Conservation (phyloP, 1,140 invertebrate species). For the Sinonovacula constricta region DNA sequence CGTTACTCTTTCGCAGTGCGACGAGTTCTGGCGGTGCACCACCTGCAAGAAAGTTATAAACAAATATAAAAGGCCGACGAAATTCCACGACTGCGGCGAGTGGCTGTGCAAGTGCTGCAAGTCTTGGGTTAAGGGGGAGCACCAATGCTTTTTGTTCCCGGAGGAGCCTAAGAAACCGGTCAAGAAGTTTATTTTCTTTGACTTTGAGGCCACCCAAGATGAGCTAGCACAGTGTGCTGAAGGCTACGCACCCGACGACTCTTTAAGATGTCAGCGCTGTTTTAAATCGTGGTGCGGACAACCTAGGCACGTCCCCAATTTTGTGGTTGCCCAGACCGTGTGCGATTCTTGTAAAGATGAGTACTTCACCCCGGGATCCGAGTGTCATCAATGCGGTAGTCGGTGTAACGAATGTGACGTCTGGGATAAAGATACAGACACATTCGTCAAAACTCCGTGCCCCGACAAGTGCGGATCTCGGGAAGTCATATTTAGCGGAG, state of each 20-base stretch:
- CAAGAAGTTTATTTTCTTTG: too few relatives aligned
- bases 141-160: too few relatives aligned
- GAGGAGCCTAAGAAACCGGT: too few relatives aligned
- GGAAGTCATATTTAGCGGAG: slow-evolving; percentile 27
- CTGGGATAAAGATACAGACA: neutral
- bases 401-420: neutral
- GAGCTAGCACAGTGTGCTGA: too few relatives aligned
- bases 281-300: neutral
- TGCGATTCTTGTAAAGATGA: neutral
- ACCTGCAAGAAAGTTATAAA: slow-evolving; percentile 14
- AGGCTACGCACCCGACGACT: too few relatives aligned
- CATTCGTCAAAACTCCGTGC: neutral
- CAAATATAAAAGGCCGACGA: neutral
- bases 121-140: too few relatives aligned
- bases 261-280: neutral
- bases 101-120: too few relatives aligned
- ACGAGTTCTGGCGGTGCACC: slow-evolving; percentile 7
- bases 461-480: slow-evolving; percentile 4
- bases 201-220: too few relatives aligned
- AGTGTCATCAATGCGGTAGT: neutral
- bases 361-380: neutral
- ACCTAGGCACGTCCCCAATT: neutral
- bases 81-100: too few relatives aligned
- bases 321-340: neutral
- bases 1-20: neutral